A percentile compares a stretch with the other conserved stretches of the same genome.
phyloP scores from a whole-genome alignment of 2,113 vertebrate species.

The Bungarus multicinctus region DNA sequence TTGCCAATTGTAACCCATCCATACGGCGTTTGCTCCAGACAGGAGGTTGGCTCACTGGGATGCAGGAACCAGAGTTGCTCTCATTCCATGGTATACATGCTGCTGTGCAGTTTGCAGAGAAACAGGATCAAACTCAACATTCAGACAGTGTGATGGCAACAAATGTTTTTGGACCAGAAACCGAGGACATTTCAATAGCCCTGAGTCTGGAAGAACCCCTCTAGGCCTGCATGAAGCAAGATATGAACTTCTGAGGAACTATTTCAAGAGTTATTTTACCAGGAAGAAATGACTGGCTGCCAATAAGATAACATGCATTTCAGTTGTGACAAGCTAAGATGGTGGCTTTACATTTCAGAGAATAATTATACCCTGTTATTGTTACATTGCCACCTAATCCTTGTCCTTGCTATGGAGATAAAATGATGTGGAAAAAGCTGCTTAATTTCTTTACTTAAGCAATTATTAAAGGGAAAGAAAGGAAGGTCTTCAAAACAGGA shows the following conservation, averaged over 20 bases:
- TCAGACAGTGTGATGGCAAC: neutral
- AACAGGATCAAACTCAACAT: neutral
- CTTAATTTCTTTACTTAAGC: neutral
- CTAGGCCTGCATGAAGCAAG: neutral
- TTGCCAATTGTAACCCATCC: constrained; percentile 78
- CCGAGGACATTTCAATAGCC: constrained; percentile 23
- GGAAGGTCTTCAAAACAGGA: neutral
- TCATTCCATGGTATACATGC: constrained; percentile 70
- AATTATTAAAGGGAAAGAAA: neutral
- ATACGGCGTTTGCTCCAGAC: constrained; percentile 69
- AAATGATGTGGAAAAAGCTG: neutral
- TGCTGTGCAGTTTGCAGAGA: constrained; percentile 57
- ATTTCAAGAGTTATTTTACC: neutral
- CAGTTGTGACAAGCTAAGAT: neutral
- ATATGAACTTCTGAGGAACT: neutral
- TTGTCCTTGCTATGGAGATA: neutral
- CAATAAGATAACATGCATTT: neutral
- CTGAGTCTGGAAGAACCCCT: neutral
- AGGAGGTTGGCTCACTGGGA: constrained; percentile 68
- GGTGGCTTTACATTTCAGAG: neutral
- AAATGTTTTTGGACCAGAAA: neutral
- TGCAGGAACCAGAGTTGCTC: constrained; percentile 18
- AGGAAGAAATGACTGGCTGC: neutral
- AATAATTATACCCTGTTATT: neutral
- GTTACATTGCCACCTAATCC: neutral